phyloP scores from a whole-genome alignment of 2,797 vertebrate genomes.

The Microctenopoma steveboyesi region DNA sequence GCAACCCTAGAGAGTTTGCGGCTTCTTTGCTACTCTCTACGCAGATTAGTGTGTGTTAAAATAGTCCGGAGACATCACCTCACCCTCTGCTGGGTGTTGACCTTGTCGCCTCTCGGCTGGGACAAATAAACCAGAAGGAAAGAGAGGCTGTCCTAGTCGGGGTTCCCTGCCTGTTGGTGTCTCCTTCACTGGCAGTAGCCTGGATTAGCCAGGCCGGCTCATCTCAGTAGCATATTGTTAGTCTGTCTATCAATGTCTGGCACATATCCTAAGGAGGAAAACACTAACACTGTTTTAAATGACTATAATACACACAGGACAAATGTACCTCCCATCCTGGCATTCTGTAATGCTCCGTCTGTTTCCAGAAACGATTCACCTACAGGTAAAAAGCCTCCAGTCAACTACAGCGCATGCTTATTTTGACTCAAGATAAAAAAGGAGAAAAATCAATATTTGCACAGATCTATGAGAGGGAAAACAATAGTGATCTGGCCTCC shows the following conservation, averaged over 20 bases:
- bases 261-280: slow-evolving; percentile 56
- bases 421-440: slow-evolving; percentile 77
- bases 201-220: slow-evolving; percentile 52
- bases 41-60: slow-evolving; percentile 56
- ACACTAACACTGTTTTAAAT: slow-evolving; percentile 68
- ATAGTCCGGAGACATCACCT: slow-evolving; percentile 63
- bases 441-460: slow-evolving; percentile 83
- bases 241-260: slow-evolving; percentile 51
- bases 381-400: slow-evolving; percentile 72
- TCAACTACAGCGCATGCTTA: slow-evolving; percentile 69
- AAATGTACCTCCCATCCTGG: slow-evolving; percentile 48
- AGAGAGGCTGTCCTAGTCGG: slow-evolving; percentile 33
- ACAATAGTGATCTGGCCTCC: slow-evolving; percentile 80
- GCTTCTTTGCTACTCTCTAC: slow-evolving; percentile 47
- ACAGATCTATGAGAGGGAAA: slow-evolving; percentile 78
- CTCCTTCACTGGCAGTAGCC: slow-evolving; percentile 48
- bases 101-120: slow-evolving; percentile 47
- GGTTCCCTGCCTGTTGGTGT: slow-evolving; percentile 53
- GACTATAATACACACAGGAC: slow-evolving; percentile 63
- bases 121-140: slow-evolving; percentile 67
- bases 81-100: slow-evolving; percentile 44
- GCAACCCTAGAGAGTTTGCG: slow-evolving; percentile 31
- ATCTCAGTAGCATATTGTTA: slow-evolving; percentile 55
- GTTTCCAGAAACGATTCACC: slow-evolving; percentile 66
- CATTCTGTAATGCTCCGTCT: slow-evolving; percentile 46